Evolutionary conservation across 2,113 vertebrate genomes (phyloP).

Genomic region (Circaetus gallicus): DNA sequence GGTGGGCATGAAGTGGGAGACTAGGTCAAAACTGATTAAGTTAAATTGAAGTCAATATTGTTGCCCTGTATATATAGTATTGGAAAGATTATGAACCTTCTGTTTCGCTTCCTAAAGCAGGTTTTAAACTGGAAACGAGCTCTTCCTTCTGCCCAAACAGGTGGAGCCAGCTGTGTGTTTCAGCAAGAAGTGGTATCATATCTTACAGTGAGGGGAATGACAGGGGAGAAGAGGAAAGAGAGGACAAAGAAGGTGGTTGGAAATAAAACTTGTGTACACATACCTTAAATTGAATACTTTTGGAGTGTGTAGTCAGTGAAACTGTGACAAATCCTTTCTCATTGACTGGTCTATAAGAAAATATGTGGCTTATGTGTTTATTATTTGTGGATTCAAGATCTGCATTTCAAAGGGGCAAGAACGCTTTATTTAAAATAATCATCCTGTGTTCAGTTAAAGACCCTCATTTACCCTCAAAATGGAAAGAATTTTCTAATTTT

Average conservation of each 20-base stretch:
- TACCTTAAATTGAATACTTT: neutral
- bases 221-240: neutral
- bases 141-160: neutral
- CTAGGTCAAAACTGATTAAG: neutral
- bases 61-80: neutral
- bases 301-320: neutral
- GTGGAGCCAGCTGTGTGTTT: neutral
- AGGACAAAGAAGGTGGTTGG: neutral
- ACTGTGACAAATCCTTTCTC: neutral
- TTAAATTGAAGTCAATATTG: neutral
- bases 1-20: neutral
- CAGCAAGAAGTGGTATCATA: neutral
- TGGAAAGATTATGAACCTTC: neutral
- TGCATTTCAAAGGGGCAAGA: neutral
- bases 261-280: neutral
- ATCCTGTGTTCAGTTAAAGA: neutral
- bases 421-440: neutral
- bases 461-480: neutral
- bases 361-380: accelerated
- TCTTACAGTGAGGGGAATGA: neutral
- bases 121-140: neutral
- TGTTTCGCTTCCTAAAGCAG: neutral
- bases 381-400: neutral
- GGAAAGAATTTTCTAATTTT: neutral
- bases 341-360: neutral